These are phyloP conservation scores for Perizoma flavofasciatum DNA, from an alignment of 2,888 invertebrate species.

Conservation along the genomic window DNA sequence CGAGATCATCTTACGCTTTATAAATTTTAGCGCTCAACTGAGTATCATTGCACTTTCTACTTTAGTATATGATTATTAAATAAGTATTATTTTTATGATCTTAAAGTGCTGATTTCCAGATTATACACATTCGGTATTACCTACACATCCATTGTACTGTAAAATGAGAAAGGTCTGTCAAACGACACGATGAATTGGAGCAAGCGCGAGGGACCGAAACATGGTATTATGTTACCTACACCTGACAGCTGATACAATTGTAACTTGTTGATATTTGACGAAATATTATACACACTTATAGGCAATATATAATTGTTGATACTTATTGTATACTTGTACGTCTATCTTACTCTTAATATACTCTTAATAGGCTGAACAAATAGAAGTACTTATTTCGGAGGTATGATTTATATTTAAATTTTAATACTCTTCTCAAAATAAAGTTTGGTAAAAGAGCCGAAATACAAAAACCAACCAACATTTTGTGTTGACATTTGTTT, in stretches of 20 bases:
- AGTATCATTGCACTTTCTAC: constrained; percentile 48
- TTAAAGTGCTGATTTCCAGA: constrained; percentile 39
- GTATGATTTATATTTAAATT: too few relatives aligned
- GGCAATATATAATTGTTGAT: neutral
- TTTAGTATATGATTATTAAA: constrained; percentile 22
- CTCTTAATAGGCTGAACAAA: too few relatives aligned
- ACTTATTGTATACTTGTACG: constrained; percentile 40
- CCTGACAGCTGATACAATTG: constrained; percentile 75
- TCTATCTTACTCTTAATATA: neutral
- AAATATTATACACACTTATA: constrained; percentile 54
- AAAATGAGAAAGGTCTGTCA: constrained; percentile 81
- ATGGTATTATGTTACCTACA: constrained; percentile 66
- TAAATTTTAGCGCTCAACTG: constrained; percentile 45
- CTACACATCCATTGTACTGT: constrained; percentile 56
- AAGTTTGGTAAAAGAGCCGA: neutral
- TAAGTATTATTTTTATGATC: constrained; percentile 27
- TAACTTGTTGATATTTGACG: constrained; percentile 62
- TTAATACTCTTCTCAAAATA: neutral
- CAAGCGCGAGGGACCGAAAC: constrained; percentile 77
- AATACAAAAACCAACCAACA: neutral
- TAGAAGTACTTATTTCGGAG: too few relatives aligned
- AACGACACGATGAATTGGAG: constrained; percentile 77
- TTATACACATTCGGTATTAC: constrained; percentile 38
- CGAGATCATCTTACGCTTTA: constrained; percentile 46
- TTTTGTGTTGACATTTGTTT: neutral